These are phyloP conservation scores for Myrmophylax atrothorax DNA, from an alignment of 2,113 vertebrate species.

Conservation along the genomic window DNA sequence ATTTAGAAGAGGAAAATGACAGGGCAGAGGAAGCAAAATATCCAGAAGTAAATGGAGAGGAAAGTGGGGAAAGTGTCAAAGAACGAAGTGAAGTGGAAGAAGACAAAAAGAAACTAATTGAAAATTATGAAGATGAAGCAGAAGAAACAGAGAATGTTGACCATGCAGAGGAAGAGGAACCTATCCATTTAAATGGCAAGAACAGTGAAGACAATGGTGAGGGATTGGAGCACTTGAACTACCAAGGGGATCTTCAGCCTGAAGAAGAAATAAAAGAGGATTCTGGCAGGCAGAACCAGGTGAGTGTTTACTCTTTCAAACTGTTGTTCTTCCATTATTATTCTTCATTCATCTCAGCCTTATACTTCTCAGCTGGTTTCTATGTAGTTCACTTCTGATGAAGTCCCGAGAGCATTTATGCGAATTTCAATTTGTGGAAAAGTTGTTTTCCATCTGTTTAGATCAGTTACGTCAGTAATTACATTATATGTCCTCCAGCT, in stretches of 20 bases:
- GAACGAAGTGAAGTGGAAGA: neutral
- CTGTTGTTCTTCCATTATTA: neutral
- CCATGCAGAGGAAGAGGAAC: conserved; percentile 12
- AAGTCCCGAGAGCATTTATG: neutral
- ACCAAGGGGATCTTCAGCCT: neutral
- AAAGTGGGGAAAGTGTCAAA: neutral
- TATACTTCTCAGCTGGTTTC: neutral
- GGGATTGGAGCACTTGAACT: conserved; percentile 26
- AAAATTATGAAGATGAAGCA: neutral
- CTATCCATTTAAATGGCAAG: neutral
- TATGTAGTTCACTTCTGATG: neutral
- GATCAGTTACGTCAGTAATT: neutral
- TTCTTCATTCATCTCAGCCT: neutral
- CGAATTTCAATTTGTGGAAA: neutral
- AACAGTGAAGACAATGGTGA: conserved; percentile 60
- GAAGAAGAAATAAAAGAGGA: conserved; percentile 33
- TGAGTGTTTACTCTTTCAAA: conserved; percentile 18
- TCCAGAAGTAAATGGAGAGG: conserved; percentile 31
- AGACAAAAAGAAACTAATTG: neutral
- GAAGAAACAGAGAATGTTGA: neutral
- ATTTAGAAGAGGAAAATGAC: conserved; percentile 51
- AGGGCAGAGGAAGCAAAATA: conserved; percentile 23
- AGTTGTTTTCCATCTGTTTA: neutral
- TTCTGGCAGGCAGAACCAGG: conserved; percentile 59
- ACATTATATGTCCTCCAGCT: neutral